Evolutionary conservation across 2,797 vertebrate genomes (phyloP).

Genomic region (Periparus ater): DNA sequence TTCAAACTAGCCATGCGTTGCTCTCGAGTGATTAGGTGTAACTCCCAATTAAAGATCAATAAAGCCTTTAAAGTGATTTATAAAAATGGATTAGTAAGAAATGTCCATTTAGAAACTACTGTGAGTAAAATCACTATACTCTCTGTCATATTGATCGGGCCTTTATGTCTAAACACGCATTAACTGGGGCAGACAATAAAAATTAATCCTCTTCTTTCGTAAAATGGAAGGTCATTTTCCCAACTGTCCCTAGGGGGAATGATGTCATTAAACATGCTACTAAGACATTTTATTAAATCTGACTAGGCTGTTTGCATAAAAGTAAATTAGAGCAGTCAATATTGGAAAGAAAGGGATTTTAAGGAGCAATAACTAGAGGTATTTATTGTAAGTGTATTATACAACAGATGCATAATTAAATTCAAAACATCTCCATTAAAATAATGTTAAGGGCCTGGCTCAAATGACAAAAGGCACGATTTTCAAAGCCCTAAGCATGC

Average conservation of each 20-base stretch:
- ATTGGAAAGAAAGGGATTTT: slow-evolving; percentile 59
- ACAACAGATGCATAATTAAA: slow-evolving; percentile 56
- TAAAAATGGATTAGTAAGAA: slow-evolving; percentile 80
- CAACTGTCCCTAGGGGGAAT: slow-evolving; percentile 73
- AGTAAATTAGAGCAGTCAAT: slow-evolving; percentile 55
- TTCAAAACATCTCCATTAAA: slow-evolving; percentile 60
- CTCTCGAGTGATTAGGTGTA: slow-evolving; percentile 72
- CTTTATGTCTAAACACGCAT: slow-evolving; percentile 72
- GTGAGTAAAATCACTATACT: slow-evolving; percentile 65
- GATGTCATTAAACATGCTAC: slow-evolving; percentile 72
- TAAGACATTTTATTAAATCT: slow-evolving; percentile 71
- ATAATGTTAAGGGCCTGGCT: slow-evolving; percentile 15
- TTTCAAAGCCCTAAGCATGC: background rate
- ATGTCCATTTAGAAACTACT: slow-evolving; percentile 66
- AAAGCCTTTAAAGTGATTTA: slow-evolving; percentile 82
- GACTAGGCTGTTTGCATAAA: slow-evolving; percentile 69
- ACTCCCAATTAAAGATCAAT: slow-evolving; percentile 85
- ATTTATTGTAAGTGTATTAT: slow-evolving; percentile 30
- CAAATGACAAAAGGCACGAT: background rate
- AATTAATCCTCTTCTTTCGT: slow-evolving; percentile 70
- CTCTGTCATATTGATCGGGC: slow-evolving; percentile 64
- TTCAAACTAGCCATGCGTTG: background rate
- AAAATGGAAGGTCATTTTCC: slow-evolving; percentile 77
- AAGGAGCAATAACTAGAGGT: slow-evolving; percentile 16
- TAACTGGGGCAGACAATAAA: slow-evolving; percentile 73